These are phyloP conservation scores for Sebastes ruberrimus DNA, from an alignment of 2,797 vertebrate genomes.

Conservation along the genomic window DNA sequence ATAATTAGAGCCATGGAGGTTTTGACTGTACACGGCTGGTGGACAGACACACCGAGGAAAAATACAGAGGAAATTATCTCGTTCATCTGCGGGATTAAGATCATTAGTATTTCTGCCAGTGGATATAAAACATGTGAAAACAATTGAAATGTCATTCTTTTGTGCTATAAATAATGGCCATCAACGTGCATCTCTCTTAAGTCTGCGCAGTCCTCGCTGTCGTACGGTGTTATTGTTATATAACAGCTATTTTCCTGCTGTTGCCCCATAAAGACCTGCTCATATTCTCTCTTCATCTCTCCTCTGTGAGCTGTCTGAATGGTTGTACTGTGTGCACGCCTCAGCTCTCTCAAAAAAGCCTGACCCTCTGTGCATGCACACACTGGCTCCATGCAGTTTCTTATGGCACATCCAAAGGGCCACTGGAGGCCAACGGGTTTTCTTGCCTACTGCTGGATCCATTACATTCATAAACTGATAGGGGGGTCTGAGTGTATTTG, in stretches of 20 bases:
- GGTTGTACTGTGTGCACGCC: constrained; percentile 21
- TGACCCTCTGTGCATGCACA: background rate
- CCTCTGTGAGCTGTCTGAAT: constrained; percentile 48
- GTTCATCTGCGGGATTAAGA: background rate
- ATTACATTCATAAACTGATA: constrained; percentile 68
- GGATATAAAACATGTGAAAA: constrained; percentile 15
- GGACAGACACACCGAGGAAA: constrained; percentile 4
- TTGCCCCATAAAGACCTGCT: constrained; percentile 31
- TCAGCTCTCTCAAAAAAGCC: constrained; percentile 32
- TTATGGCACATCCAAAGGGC: constrained; percentile 42
- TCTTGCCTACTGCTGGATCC: constrained; percentile 58
- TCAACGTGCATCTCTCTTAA: background rate
- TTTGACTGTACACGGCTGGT: background rate
- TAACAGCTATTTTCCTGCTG: constrained; percentile 31
- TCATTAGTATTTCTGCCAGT: background rate
- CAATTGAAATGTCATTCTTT: background rate
- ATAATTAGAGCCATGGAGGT: background rate
- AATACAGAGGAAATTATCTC: background rate
- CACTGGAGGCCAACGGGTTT: constrained; percentile 42
- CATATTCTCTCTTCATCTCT: constrained; percentile 17
- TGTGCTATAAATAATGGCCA: background rate
- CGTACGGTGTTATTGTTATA: constrained; percentile 25
- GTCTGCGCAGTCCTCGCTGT: background rate
- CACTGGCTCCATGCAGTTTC: constrained; percentile 27
- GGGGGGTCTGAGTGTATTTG: constrained; percentile 56